Percentiles rank a stretch among this genome's conserved stretches.
phyloP scores from a whole-genome alignment of 2,113 vertebrate genomes.

The Chascanopsetta lugubris region DNA sequence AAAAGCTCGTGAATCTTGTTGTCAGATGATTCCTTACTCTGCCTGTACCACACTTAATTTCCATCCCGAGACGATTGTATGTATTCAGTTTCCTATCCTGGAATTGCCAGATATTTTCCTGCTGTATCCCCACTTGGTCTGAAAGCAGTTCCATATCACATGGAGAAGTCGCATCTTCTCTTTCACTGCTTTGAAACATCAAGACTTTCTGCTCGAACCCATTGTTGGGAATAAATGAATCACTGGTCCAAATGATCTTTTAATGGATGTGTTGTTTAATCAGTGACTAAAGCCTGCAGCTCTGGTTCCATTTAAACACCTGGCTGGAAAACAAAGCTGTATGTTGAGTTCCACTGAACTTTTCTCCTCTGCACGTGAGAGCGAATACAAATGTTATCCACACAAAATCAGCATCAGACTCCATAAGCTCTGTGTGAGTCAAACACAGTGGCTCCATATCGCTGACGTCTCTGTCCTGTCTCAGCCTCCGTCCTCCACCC shows the following conservation, averaged over 20 bases:
- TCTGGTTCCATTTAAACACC: conserved; percentile 15
- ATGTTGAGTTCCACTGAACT: conserved; percentile 5
- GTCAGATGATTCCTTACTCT: no score
- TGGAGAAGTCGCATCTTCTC: neutral
- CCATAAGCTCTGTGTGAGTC: conserved; percentile 1
- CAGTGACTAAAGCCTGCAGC: neutral
- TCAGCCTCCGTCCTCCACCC: conserved; percentile 58
- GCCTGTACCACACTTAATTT: no score
- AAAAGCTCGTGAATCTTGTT: neutral
- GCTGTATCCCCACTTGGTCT: no score
- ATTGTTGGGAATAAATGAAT: neutral
- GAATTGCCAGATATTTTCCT: no score
- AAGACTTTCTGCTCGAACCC: neutral
- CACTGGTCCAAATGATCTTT: conserved; percentile 13
- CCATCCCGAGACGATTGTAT: no score
- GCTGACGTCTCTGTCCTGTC: conserved; percentile 25
- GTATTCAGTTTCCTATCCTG: no score
- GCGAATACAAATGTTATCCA: conserved; percentile 16
- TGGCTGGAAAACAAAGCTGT: conserved; percentile 14
- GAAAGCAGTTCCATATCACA: neutral
- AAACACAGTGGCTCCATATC: conserved; percentile 23
- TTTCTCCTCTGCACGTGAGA: neutral
- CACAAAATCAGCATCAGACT: conserved; percentile 24
- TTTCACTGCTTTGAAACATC: neutral
- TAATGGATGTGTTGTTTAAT: conserved; percentile 5